Evolutionary conservation across 2,888 invertebrate genomes (phyloP), one percentile per base, ranked within the genome.

Genomic region (Dorcus parallelipipedus): DNA sequence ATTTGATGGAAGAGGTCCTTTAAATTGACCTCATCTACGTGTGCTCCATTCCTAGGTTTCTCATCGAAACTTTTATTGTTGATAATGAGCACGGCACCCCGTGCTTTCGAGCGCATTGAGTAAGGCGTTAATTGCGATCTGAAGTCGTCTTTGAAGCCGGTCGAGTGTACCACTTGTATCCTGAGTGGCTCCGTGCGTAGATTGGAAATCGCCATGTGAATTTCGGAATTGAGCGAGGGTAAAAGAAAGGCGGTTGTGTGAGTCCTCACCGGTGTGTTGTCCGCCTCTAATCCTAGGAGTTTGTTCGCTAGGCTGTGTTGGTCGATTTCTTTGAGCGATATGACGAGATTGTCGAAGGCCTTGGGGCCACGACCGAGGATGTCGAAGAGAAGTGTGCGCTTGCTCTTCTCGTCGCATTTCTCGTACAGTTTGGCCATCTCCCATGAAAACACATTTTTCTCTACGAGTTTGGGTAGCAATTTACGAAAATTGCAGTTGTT

Each of bases 1-100:
- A 88, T 79, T 74, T 87, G 83, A 2, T 59, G 14, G 38, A 88
- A 87, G 9, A 88, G 74, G 51, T 83, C 75, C 65, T 81, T 79
- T 56, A 88, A 76, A 64, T 84, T 83, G 51, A 77, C 69, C 66
- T 82, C 80, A 77, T 89, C 89, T 2, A 80, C 75, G 58, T 84
- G 78, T 14, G 85, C 86, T 23, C 88, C 89, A 47, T 74, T 72
- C 38, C 88, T 61, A 3, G 66, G 58, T 9, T 64, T 61, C 9
- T 65, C 60, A 5, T 65, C 45, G 62, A 78, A 78, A 50, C 70
- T 69, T 8, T 76, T 69, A 61, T 77, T 78, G 55, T 78, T 78
- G n/a, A 78, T 76, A n/a, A 77, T 66, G 20, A 78, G 62, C n/a
- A 70, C 70, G 52, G 68, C 69, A 6, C 76, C 77, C 54, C 73